These are phyloP conservation scores for Marasmarcha lunaedactyla DNA, from an alignment of 2,888 invertebrate genomes.

Conservation along the genomic window DNA sequence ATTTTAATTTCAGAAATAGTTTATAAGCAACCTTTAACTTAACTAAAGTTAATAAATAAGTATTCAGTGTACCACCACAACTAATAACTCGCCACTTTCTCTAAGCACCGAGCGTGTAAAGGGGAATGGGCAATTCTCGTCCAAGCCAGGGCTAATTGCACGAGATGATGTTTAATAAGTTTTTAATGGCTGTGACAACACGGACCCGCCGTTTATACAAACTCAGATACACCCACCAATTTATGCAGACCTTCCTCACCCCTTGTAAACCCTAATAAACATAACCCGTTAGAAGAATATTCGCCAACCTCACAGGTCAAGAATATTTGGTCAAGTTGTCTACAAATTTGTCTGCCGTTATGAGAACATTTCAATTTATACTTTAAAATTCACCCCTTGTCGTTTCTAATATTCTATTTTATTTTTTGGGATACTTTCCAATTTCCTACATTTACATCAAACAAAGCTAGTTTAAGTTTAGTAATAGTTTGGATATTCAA, in stretches of 20 bases:
- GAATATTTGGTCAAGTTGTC: conserved; percentile 17
- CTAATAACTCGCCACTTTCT: too few species aligned
- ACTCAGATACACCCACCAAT: conserved; percentile 29
- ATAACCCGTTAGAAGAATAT: not conserved
- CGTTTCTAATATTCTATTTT: conserved; percentile 23
- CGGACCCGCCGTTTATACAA: conserved; percentile 45
- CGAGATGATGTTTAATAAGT: conserved; percentile 77
- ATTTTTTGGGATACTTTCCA: too few species aligned
- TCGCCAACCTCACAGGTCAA: conserved; percentile 14
- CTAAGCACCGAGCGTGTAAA: too few species aligned
- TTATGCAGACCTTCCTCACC: not conserved
- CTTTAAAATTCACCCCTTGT: conserved; percentile 34
- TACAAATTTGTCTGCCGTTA: conserved; percentile 26
- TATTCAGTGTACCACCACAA: too few species aligned
- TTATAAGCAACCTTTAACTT: too few species aligned
- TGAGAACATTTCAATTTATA: conserved; percentile 30
- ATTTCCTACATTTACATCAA: too few species aligned
- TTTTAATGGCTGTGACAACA: conserved; percentile 72
- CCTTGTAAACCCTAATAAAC: too few species aligned
- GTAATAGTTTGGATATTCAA: too few species aligned
- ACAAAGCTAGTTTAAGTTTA: too few species aligned
- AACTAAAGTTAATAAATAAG: too few species aligned
- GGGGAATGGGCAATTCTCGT: too few species aligned
- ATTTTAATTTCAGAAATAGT: too few species aligned
- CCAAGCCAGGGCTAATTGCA: conserved; percentile 57